A percentile compares a stretch with the other conserved stretches of the same genome.
These are phyloP conservation scores for Malthinus flaveolus DNA, from an alignment of 2,888 invertebrate species.

Conservation along the genomic window DNA sequence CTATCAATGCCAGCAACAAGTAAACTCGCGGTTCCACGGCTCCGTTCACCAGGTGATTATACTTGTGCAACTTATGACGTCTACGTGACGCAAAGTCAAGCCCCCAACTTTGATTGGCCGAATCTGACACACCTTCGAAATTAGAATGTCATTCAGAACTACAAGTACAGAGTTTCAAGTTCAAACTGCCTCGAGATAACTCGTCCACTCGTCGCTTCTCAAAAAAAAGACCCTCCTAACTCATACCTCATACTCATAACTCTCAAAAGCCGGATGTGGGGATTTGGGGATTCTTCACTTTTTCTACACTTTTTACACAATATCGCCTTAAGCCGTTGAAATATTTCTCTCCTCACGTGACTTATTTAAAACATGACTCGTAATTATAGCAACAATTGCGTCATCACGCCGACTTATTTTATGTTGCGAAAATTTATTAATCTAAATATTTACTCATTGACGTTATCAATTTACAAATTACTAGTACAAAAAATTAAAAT, in stretches of 20 bases:
- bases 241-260: no score
- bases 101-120: constrained; percentile 32
- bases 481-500: no score
- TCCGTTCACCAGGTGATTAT: constrained; percentile 20
- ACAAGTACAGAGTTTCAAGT: not conserved
- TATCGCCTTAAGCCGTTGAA: no score
- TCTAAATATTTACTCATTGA: no score
- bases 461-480: no score
- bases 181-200: constrained; percentile 8
- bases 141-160: constrained; percentile 25
- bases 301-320: no score
- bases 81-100: constrained; percentile 32
- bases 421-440: no score
- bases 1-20: constrained; percentile 11
- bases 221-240: constrained; percentile 3
- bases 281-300: not conserved
- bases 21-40: constrained; percentile 13
- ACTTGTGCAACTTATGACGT: constrained; percentile 23
- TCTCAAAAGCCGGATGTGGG: constrained; percentile 7
- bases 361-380: no score
- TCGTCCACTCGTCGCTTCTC: no score
- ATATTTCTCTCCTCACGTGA: no score
- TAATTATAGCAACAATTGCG: no score
- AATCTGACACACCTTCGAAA: constrained; percentile 31
- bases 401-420: no score